A percentile compares a stretch with the other conserved stretches of the same genome.
Evolutionary conservation across 64 coral and sea anemone species (phyloP).

Genomic region (Pachyseris speciosa): DNA sequence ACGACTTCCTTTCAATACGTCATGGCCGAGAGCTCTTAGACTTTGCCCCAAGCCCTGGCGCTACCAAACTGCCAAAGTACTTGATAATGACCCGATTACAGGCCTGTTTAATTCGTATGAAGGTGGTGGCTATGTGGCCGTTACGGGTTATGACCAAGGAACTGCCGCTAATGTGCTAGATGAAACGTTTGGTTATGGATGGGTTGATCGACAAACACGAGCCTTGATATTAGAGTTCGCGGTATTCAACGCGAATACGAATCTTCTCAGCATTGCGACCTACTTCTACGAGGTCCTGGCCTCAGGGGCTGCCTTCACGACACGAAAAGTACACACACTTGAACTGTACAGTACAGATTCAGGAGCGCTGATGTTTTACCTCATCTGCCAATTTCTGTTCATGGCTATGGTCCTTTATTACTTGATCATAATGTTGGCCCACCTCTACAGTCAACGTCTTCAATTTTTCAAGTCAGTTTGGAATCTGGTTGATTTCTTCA

Average conservation of each 20-base stretch:
- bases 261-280: background rate
- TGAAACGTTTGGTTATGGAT: background rate
- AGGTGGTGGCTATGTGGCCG: conserved; percentile 14
- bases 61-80: conserved; percentile 29
- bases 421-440: background rate
- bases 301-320: background rate
- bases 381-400: conserved; percentile 17
- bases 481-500: conserved; percentile 22
- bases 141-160: background rate
- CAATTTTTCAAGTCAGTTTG: conserved; percentile 8
- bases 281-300: conserved; percentile 9
- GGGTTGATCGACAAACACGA: conserved; percentile 17
- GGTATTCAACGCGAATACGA: background rate
- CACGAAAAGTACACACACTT: background rate
- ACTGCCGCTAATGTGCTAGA: background rate
- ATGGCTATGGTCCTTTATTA: conserved; percentile 7
- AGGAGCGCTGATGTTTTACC: conserved; percentile 4
- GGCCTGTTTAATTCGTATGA: background rate
- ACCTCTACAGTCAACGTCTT: background rate
- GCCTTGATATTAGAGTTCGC: conserved; percentile 6
- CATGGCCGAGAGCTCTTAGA: background rate
- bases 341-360: conserved; percentile 24
- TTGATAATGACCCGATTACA: background rate
- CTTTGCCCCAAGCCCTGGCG: conserved; percentile 64
- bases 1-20: conserved; percentile 9